Conservation (phyloP, 2,888 invertebrate species). For the Mellilla xanthometata region DNA sequence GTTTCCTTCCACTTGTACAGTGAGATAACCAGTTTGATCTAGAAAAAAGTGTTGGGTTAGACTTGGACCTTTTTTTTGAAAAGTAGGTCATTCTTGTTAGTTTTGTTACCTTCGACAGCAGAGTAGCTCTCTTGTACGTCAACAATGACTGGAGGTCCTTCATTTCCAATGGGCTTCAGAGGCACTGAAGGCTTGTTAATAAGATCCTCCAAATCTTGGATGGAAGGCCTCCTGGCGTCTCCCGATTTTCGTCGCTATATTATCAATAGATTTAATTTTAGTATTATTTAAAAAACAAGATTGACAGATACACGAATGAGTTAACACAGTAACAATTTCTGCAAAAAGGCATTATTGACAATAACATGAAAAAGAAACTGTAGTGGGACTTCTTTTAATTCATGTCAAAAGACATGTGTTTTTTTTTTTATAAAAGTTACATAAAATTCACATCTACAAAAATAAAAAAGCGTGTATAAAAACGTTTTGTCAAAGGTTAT, state of each 20-base stretch:
- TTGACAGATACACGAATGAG: conserved; percentile 19
- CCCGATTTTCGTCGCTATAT: conserved; percentile 91
- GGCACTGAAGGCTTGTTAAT: conserved; percentile 96
- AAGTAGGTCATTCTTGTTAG: too few species aligned
- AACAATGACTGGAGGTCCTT: conserved; percentile 94
- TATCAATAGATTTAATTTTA: conserved; percentile 42
- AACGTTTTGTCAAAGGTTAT: conserved; percentile 32
- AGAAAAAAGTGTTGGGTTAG: conserved; percentile 22
- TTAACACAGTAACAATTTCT: conserved; percentile 52
- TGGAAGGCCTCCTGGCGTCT: conserved; percentile 94
- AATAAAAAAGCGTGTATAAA: not conserved
- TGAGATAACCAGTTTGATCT: conserved; percentile 97
- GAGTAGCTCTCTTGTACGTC: conserved; percentile 97
- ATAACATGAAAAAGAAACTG: not conserved
- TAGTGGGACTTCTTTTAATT: not conserved
- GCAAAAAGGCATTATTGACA: conserved; percentile 5
- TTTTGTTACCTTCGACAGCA: conserved; percentile 97
- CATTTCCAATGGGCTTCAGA: conserved; percentile 89
- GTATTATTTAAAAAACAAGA: not conserved
- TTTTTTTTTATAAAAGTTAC: not conserved
- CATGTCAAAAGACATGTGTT: not conserved
- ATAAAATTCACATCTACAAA: conserved; percentile 3
- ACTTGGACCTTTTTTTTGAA: not conserved
- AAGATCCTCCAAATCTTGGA: conserved; percentile 94
- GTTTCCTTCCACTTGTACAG: conserved; percentile 96